These are phyloP conservation scores for Numenius phaeopus DNA, from an alignment of 2,797 vertebrate species.

Conservation along the genomic window DNA sequence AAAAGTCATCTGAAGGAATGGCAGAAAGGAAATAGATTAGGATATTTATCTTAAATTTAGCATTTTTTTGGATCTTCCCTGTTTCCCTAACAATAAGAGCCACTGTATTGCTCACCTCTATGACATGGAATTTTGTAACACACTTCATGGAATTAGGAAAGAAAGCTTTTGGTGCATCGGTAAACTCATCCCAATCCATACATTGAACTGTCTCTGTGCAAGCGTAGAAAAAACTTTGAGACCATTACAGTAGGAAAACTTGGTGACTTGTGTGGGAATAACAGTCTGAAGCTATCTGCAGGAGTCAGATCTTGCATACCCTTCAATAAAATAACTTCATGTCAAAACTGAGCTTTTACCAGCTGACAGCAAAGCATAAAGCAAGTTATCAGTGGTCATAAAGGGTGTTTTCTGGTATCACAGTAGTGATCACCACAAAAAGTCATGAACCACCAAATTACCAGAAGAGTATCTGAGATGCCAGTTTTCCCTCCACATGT, in stretches of 20 bases:
- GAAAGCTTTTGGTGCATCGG: neutral
- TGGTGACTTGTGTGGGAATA: neutral
- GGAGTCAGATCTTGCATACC: neutral
- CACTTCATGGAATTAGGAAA: neutral
- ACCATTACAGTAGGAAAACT: neutral
- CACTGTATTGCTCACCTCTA: neutral
- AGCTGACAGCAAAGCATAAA: neutral
- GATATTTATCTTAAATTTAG: neutral
- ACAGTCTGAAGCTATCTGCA: neutral
- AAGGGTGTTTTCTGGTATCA: neutral
- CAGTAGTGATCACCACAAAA: neutral
- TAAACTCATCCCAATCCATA: neutral
- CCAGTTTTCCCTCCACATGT: neutral
- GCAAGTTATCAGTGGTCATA: neutral
- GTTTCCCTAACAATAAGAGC: neutral
- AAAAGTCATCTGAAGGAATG: neutral
- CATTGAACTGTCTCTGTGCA: neutral
- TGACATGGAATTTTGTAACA: neutral
- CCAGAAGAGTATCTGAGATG: neutral
- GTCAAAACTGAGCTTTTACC: neutral
- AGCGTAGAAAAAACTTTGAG: neutral
- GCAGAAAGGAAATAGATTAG: neutral
- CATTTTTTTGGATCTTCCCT: rapidly evolving
- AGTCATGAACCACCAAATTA: neutral
- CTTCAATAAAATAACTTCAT: neutral